Evolutionary conservation across 2,888 invertebrate species (phyloP).

Genomic region (Lasioglossum zephyrum): DNA sequence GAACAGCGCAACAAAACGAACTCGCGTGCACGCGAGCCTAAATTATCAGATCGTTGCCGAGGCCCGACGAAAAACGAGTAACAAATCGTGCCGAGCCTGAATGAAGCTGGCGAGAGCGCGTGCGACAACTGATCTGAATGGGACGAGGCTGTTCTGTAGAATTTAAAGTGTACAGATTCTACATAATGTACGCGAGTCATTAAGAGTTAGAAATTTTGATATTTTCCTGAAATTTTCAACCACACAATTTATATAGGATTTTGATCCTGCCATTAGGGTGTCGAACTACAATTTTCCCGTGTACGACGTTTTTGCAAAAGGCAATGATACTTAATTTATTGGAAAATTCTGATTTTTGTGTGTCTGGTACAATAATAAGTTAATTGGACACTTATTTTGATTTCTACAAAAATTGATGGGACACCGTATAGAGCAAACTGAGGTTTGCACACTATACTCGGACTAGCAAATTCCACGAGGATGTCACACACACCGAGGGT

Average conservation of each 20-base stretch:
- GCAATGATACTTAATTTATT: no score
- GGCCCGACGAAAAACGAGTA: constrained; percentile 30
- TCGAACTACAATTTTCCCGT: no score
- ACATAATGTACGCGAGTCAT: no score
- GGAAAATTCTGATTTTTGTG: no score
- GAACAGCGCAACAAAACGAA: constrained; percentile 35
- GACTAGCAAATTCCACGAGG: background rate
- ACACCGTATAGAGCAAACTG: background rate
- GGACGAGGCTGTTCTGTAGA: background rate
- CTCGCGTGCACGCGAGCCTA: constrained; percentile 32
- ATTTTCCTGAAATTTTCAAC: no score
- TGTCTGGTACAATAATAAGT: no score
- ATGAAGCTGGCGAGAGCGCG: constrained; percentile 22
- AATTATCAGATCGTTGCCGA: constrained; percentile 49
- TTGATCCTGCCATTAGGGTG: no score
- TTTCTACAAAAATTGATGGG: no score
- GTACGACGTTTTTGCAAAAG: background rate
- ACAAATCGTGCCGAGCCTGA: constrained; percentile 4
- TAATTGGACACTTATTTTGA: no score
- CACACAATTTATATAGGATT: no score
- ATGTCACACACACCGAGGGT: background rate
- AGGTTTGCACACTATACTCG: background rate
- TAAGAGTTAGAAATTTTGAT: no score
- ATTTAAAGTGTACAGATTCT: no score
- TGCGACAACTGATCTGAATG: constrained; percentile 51